phyloP scores from a whole-genome alignment of 2,113 vertebrate species.

The Antigone vipio region DNA sequence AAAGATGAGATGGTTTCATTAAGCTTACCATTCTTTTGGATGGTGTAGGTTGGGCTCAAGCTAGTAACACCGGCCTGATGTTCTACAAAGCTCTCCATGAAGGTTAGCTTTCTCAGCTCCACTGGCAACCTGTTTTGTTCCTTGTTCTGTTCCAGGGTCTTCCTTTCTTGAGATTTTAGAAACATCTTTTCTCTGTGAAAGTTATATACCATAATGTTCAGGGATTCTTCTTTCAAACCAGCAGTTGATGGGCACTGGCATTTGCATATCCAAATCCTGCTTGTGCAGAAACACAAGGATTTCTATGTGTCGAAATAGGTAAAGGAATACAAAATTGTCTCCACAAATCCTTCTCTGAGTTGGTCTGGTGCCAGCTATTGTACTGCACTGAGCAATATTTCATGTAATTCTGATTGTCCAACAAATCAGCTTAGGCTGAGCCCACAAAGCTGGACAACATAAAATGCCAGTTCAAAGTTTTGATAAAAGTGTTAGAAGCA shows the following conservation, averaged over 20 bases:
- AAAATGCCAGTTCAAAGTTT: background rate
- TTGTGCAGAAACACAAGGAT: background rate
- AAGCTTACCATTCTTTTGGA: background rate
- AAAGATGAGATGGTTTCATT: background rate
- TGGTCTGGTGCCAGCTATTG: background rate
- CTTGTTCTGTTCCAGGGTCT: background rate
- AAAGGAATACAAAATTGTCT: background rate
- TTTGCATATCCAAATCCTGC: background rate
- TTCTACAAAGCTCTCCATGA: background rate
- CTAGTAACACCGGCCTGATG: background rate
- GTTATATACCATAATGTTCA: background rate
- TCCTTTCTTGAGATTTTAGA: background rate
- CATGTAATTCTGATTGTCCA: background rate
- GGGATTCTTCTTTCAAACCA: background rate
- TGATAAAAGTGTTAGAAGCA: background rate
- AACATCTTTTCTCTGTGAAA: background rate
- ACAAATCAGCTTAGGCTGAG: background rate
- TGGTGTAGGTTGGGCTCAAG: background rate
- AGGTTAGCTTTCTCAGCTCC: background rate
- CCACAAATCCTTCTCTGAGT: background rate
- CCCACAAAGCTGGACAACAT: background rate
- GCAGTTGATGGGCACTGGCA: background rate
- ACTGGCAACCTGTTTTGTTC: background rate
- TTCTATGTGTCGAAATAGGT: background rate
- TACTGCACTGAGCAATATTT: background rate